Conservation (phyloP, 2,113 vertebrate species). For the Phalacrocorax aristotelis region DNA sequence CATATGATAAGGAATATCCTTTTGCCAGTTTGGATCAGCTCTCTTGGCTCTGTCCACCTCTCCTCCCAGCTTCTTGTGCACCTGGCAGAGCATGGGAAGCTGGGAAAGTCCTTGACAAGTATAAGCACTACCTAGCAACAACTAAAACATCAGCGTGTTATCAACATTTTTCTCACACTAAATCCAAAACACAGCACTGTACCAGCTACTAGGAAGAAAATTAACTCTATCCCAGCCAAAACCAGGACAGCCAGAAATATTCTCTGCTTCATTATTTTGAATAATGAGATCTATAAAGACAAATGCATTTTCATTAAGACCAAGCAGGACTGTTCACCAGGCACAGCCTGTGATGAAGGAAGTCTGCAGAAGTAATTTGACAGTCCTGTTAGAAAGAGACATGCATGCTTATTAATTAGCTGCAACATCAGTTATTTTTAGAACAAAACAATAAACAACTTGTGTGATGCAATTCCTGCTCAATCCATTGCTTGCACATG, state of each 20-base stretch:
- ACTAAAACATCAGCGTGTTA: too few species aligned
- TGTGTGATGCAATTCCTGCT: neutral
- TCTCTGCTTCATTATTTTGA: neutral
- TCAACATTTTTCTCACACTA: too few species aligned
- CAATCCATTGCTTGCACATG: neutral
- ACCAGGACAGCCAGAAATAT: neutral
- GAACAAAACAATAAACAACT: neutral
- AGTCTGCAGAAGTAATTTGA: neutral
- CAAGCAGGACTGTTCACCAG: neutral
- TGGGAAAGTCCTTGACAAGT: too few species aligned
- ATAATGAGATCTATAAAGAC: neutral
- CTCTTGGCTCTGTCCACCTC: too few species aligned
- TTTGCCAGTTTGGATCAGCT: too few species aligned
- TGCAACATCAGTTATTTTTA: neutral
- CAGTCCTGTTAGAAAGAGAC: neutral
- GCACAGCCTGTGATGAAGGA: neutral
- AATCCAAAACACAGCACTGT: too few species aligned
- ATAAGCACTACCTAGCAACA: too few species aligned
- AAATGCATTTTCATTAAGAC: neutral
- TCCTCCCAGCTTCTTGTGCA: too few species aligned
- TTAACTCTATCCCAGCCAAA: too few species aligned
- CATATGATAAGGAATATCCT: too few species aligned
- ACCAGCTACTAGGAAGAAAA: too few species aligned
- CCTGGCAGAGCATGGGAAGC: too few species aligned
- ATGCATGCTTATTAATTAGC: neutral